Evolutionary conservation across 1,140 invertebrate genomes (phyloP).

Genomic region (Bombus huntii): DNA sequence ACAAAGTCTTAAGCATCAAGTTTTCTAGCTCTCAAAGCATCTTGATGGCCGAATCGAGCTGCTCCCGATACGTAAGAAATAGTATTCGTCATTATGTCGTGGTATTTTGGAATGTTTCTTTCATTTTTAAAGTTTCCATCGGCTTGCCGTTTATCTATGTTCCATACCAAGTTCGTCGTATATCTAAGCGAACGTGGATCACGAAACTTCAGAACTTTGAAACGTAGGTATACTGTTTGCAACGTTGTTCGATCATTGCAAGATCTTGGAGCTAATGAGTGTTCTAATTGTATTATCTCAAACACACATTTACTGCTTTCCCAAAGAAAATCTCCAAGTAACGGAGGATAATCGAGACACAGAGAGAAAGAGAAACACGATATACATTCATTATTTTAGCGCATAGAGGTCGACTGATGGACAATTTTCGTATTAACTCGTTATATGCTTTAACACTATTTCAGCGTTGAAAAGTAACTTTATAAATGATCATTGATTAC

Average conservation of each 20-base stretch:
- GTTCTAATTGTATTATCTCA: constrained; percentile 1
- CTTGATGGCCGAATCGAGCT: constrained; percentile 7
- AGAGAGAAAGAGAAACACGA: background rate
- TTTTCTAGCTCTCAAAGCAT: background rate
- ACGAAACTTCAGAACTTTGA: background rate
- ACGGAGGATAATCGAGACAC: constrained; percentile 17
- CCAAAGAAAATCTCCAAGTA: background rate
- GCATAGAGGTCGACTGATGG: constrained; percentile 9
- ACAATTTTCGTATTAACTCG: background rate
- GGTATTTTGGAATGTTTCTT: constrained; percentile 1
- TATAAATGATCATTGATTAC: constrained; percentile 8
- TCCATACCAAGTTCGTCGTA: background rate
- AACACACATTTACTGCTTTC: constrained; percentile 2
- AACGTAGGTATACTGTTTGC: constrained; percentile 14
- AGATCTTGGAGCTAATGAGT: background rate
- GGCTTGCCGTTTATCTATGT: constrained; percentile 3
- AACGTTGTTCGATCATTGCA: constrained; percentile 39
- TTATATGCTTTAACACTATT: background rate
- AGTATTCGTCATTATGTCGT: background rate
- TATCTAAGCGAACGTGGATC: background rate
- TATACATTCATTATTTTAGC: background rate
- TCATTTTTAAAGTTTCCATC: background rate
- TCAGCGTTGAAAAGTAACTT: background rate
- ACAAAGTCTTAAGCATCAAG: background rate
- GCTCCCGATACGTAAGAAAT: background rate